These are phyloP conservation scores for Leptura quadrifasciata DNA, from an alignment of 2,888 invertebrate species.

Conservation along the genomic window DNA sequence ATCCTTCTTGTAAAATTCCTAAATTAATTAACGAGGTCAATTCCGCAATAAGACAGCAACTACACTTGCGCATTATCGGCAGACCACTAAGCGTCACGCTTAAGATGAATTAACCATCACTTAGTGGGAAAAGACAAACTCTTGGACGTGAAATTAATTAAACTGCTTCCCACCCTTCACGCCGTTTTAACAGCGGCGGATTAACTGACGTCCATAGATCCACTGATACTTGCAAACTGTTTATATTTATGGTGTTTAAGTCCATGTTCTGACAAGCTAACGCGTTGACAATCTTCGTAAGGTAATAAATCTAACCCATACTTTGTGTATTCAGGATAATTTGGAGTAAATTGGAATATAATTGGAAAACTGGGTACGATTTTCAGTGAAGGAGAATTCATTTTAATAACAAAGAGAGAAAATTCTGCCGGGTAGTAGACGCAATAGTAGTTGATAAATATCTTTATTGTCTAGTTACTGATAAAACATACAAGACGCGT, in stretches of 20 bases:
- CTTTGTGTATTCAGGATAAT: not conserved
- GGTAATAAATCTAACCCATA: no score
- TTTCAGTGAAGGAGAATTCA: no score
- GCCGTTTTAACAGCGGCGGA: slow-evolving; percentile 16
- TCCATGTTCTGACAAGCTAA: not conserved
- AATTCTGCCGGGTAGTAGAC: no score
- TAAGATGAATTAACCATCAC: slow-evolving; percentile 55
- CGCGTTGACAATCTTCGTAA: not conserved
- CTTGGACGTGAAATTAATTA: slow-evolving; percentile 50
- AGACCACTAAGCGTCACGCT: slow-evolving; percentile 51
- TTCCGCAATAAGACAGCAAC: slow-evolving; percentile 46
- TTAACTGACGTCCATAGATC: not conserved
- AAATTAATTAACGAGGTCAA: slow-evolving; percentile 53
- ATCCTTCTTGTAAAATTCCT: slow-evolving; percentile 49
- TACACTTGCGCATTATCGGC: slow-evolving; percentile 50
- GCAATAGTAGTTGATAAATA: no score
- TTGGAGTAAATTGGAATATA: not conserved
- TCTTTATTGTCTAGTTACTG: no score
- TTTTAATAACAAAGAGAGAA: no score
- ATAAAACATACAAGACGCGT: no score
- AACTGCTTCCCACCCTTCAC: slow-evolving; percentile 23
- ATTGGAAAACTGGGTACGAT: no score
- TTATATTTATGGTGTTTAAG: not conserved
- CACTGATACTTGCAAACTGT: not conserved
- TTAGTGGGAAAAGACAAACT: slow-evolving; percentile 51